Evolutionary conservation across 2,113 vertebrate species (phyloP), one percentile per base, ranked within the genome.

Genomic region (Scatophagus argus): DNA sequence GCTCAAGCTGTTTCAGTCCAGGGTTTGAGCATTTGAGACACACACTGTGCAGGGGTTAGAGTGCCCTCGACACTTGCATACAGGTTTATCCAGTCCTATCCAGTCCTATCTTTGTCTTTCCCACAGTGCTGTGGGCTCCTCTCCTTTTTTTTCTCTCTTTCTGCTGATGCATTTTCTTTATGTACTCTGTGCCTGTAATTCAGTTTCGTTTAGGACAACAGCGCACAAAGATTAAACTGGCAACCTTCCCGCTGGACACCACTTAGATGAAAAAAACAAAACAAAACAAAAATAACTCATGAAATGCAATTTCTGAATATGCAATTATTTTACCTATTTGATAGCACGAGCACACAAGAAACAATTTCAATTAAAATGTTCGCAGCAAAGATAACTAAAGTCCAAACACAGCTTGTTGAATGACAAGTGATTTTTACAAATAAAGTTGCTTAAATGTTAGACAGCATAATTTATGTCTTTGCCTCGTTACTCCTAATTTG

Each of bases 171-270:
- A 82, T 79, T 82, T 61, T 85, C 62, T 88, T 84, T 76, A 84
- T 65, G 56, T 58, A 38, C 72, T 75, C 70, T 25, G 58, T 74
- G 59, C 27, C 63, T 85, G 64, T 84, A 85, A 86, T 83, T 86
- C 41, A 68, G 87, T 86, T 87, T 79, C 64, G 79, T 89, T 86
- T 84, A 68, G 81, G 81, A 59, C 62, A 64, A 74, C 76, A 34
- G 74, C 80, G 77, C 81, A 54, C 72, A 70, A 38, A 90, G 80
- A 89, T 85, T 71, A 69, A 89, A 85, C 59, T 90, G 88, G 85
- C 85, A 63, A 29, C 32, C 11, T 32, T 80, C 85, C 87, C 71
- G 41, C 10, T 82, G 72, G 77, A 85, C 70, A 85, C 83, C 66
- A 68, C 63, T 52, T 29, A 55, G 73, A 89, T 86, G 79, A 75